phyloP scores from a whole-genome alignment of 1,140 invertebrate species.

The Drosophila suzukii region DNA sequence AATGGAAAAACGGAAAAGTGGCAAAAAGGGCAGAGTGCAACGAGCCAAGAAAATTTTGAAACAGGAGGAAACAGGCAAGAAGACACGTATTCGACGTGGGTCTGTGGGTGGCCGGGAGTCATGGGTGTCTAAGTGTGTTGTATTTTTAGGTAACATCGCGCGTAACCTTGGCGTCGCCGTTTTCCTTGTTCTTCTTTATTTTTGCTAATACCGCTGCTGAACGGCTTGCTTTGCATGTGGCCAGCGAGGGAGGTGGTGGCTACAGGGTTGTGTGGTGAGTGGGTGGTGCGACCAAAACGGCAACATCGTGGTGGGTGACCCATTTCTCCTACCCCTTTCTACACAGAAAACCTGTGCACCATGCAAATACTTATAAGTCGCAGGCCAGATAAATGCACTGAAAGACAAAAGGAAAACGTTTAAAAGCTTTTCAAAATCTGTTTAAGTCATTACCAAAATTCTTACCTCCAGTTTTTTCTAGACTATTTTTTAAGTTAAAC shows the following conservation, averaged over 20 bases:
- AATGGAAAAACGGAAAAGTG: background rate
- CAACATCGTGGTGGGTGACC: constrained; percentile 44
- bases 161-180: constrained; percentile 69
- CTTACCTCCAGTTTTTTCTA: too few relatives aligned
- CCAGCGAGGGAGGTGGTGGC: constrained; percentile 3
- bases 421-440: too few relatives aligned
- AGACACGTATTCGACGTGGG: constrained; percentile 7
- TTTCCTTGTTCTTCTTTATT: constrained; percentile 31
- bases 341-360: constrained; percentile 27
- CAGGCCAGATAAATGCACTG: constrained; percentile 58
- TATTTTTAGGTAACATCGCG: constrained; percentile 23
- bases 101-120: constrained; percentile 1
- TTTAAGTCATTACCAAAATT: too few relatives aligned
- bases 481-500: too few relatives aligned
- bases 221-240: constrained; percentile 56
- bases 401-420: background rate
- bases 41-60: constrained; percentile 56
- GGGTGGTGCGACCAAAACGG: constrained; percentile 26
- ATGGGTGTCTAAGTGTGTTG: constrained; percentile 35
- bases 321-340: constrained; percentile 7
- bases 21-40: constrained; percentile 24
- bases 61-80: constrained; percentile 17
- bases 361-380: constrained; percentile 60
- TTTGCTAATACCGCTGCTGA: constrained; percentile 34
- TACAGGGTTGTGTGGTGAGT: background rate